Conservation (phyloP, 2,113 vertebrate genomes). For the Pseudorhombus dupliciocellatus region DNA sequence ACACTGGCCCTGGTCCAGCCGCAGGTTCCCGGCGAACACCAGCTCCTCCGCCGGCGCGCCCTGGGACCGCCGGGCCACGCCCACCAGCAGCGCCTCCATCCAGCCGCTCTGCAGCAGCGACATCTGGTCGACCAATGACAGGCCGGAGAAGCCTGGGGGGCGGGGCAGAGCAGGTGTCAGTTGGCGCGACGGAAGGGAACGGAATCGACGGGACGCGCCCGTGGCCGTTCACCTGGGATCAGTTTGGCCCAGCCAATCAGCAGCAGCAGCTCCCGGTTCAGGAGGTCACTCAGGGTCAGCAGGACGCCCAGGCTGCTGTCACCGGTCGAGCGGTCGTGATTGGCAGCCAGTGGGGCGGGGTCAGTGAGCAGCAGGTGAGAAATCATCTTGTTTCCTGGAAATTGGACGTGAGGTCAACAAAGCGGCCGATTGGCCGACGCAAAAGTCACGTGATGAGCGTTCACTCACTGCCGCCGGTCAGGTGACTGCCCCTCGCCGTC, state of each 20-base stretch:
- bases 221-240: slow-evolving; percentile 78
- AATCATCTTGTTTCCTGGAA: slow-evolving; percentile 79
- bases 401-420: background rate
- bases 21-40: slow-evolving; percentile 75
- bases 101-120: slow-evolving; percentile 79
- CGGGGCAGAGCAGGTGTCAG: background rate
- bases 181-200: background rate
- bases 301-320: slow-evolving; percentile 76
- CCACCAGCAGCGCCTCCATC: slow-evolving; percentile 80
- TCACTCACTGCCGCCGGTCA: slow-evolving; percentile 37
- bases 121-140: slow-evolving; percentile 82
- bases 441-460: background rate
- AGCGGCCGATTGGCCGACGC: background rate
- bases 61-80: slow-evolving; percentile 77
- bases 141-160: slow-evolving; percentile 69
- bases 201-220: background rate
- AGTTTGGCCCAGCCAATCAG: slow-evolving; percentile 84
- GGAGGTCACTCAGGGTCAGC: slow-evolving; percentile 82
- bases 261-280: slow-evolving; percentile 81
- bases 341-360: slow-evolving; percentile 73
- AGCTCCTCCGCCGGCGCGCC: slow-evolving; percentile 54
- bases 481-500: slow-evolving; percentile 15
- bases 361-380: slow-evolving; percentile 80
- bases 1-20: slow-evolving; percentile 64
- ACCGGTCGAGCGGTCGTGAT: slow-evolving; percentile 71